phyloP scores from a whole-genome alignment of 2,888 invertebrate species.

The Pinctada fucata region DNA sequence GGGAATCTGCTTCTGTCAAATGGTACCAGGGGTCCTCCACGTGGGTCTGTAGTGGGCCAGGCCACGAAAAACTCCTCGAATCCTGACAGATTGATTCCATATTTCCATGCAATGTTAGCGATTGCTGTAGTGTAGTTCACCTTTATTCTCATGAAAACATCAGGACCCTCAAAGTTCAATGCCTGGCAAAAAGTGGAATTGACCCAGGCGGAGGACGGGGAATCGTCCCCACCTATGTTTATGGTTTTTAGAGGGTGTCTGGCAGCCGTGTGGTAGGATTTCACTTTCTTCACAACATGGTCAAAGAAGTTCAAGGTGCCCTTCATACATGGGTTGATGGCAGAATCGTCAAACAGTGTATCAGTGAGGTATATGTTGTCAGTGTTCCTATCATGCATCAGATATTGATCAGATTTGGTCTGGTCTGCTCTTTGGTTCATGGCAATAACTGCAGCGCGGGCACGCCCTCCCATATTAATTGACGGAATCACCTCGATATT shows the following conservation, averaged over 20 bases:
- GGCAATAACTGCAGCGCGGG: slow-evolving; percentile 46
- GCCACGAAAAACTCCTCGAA: slow-evolving; percentile 40
- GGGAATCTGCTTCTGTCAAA: slow-evolving; percentile 32
- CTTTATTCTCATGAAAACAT: slow-evolving; percentile 39
- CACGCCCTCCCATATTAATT: slow-evolving; percentile 54
- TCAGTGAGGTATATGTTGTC: slow-evolving; percentile 33
- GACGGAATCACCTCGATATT: slow-evolving; percentile 56
- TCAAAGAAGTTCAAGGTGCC: slow-evolving; percentile 35
- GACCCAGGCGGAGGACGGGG: slow-evolving; percentile 38
- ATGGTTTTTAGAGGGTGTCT: slow-evolving; percentile 30
- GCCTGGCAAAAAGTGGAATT: slow-evolving; percentile 34
- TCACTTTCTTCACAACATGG: slow-evolving; percentile 31
- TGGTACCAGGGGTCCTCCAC: slow-evolving; percentile 32
- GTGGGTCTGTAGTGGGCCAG: slow-evolving; percentile 33
- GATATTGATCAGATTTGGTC: slow-evolving; percentile 11
- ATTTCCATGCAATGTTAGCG: slow-evolving; percentile 20
- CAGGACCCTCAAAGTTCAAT: slow-evolving; percentile 19
- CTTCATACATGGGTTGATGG: slow-evolving; percentile 43
- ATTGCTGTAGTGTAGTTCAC: slow-evolving; percentile 36
- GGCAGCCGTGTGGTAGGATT: slow-evolving; percentile 33
- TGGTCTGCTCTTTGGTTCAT: slow-evolving; percentile 36
- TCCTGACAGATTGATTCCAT: slow-evolving; percentile 27
- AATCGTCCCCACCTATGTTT: slow-evolving; percentile 45
- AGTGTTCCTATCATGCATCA: slow-evolving; percentile 15
- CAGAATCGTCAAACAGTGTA: slow-evolving; percentile 40